Percentiles rank a stretch among this genome's conserved stretches.
These are phyloP conservation scores for Callyntrura guangdongensis DNA, from an alignment of 2,888 invertebrate genomes.

Conservation along the genomic window DNA sequence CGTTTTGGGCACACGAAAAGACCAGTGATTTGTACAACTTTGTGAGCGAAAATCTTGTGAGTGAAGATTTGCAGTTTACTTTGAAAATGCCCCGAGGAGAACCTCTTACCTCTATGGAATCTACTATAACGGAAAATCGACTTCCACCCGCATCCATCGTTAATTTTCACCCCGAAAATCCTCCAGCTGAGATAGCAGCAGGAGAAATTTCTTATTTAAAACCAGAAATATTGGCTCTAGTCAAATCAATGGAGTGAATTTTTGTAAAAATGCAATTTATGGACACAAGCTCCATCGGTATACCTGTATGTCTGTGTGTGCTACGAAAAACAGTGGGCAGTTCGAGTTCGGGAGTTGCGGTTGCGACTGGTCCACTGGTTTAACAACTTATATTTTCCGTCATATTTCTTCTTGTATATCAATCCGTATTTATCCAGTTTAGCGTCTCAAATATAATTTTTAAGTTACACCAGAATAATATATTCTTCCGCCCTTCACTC, in stretches of 20 bases:
- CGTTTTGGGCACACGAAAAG: slow-evolving; percentile 94
- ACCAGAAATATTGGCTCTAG: slow-evolving; percentile 91
- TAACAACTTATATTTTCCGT: too few species aligned
- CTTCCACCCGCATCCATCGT: slow-evolving; percentile 94
- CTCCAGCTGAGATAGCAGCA: slow-evolving; percentile 85
- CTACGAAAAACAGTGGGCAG: too few species aligned
- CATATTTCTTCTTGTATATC: too few species aligned
- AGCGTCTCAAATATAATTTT: too few species aligned
- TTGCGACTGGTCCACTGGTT: too few species aligned
- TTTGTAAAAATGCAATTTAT: not conserved
- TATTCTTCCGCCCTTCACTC: too few species aligned
- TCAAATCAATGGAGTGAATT: slow-evolving; percentile 86
- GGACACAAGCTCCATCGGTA: too few species aligned
- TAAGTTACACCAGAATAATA: too few species aligned
- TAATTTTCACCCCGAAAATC: slow-evolving; percentile 90
- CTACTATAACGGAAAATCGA: slow-evolving; percentile 91
- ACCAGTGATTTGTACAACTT: slow-evolving; percentile 91
- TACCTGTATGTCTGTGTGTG: not conserved
- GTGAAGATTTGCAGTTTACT: slow-evolving; percentile 86
- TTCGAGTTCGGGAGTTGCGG: too few species aligned
- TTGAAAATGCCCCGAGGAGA: slow-evolving; percentile 83
- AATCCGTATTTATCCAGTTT: too few species aligned
- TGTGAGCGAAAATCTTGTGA: slow-evolving; percentile 91
- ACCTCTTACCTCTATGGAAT: slow-evolving; percentile 89
- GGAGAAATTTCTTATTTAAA: slow-evolving; percentile 89